Base-by-base conservation (phyloP, 2,113 vertebrate species). In the Todiramphus saurophagus region DNA sequence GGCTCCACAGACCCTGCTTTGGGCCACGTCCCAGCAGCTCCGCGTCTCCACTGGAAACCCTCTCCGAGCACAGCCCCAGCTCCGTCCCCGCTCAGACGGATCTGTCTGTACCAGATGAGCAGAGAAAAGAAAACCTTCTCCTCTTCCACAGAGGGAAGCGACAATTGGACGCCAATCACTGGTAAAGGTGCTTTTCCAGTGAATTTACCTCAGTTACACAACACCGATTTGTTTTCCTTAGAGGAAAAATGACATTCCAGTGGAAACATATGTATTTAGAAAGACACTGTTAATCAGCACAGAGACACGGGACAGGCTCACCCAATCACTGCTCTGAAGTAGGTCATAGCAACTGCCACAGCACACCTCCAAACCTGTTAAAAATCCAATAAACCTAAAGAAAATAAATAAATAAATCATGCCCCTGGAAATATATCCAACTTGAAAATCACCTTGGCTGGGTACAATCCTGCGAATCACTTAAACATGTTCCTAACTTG, bases 201-300 rank as follows among this genome's bases (percentile, higher is more conserved):
- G 72, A 73, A 30, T 76, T 70, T 69, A 16, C 8, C 31, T 55
- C 50, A 28, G 23, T 74, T 67, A 39, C 24, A 30, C 15, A 35
- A 44, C 18, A 10, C 13, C 9, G 15, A 7, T 50, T 6, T 9
- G 24, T 64, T 41, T 35, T 5, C 41, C 16, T 20, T 21, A 33
- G 5, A 33, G 50, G 21, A 76, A 68, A 66, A 70, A 20, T 41
- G 4, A 11, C 20, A 51, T 41, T 60, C 39, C 21, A 18, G 35
- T 13, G 60, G 16, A 35, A 13, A 1, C 0, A 5, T 16, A 16
- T 1, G 4, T 25, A 30, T 74, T 63, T n/a, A 30, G 59, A 37
- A 37, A 44, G 37, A 33, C 16, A 10, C 13, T 30, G 48, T 31
- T 33, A 31, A 24, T 19, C 23, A 50, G 56, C 1, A 3, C 37